Evolutionary conservation across 2,113 vertebrate genomes (phyloP).

Genomic region (Callospermophilus lateralis): DNA sequence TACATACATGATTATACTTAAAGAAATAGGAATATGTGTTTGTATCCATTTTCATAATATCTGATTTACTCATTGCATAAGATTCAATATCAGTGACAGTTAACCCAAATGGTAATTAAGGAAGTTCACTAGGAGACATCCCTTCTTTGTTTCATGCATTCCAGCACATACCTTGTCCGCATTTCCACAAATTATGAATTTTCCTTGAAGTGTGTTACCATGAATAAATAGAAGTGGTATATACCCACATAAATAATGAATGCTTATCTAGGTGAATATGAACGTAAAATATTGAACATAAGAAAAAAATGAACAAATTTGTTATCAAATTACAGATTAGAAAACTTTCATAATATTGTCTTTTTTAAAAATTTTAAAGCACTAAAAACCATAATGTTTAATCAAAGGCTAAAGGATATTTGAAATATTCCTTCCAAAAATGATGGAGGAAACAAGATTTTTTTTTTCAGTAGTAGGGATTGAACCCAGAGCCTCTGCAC

Average conservation of each 20-base stretch:
- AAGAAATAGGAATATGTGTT: not conserved
- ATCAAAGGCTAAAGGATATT: not conserved
- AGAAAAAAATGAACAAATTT: not conserved
- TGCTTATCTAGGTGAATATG: not conserved
- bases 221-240: constrained; percentile 26
- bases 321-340: not conserved
- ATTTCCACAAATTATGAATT: constrained; percentile 39
- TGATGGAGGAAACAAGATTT: not conserved
- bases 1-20: constrained; percentile 5
- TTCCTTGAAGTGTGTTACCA: not conserved
- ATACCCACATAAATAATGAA: not conserved
- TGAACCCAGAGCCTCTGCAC: too few relatives aligned
- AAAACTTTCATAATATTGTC: not conserved
- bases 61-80: constrained; percentile 23
- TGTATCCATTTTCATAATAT: constrained; percentile 26
- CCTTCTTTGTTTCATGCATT: not conserved
- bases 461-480: too few relatives aligned
- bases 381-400: not conserved
- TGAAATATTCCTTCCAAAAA: constrained; percentile 29
- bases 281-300: not conserved
- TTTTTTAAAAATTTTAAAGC: not conserved
- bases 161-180: not conserved
- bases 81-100: constrained; percentile 46
- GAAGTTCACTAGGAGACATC: not conserved
- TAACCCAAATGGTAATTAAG: constrained; percentile 26